Evolutionary conservation across 2,888 invertebrate species (phyloP).

Genomic region (Drosophila vallismaia): DNA sequence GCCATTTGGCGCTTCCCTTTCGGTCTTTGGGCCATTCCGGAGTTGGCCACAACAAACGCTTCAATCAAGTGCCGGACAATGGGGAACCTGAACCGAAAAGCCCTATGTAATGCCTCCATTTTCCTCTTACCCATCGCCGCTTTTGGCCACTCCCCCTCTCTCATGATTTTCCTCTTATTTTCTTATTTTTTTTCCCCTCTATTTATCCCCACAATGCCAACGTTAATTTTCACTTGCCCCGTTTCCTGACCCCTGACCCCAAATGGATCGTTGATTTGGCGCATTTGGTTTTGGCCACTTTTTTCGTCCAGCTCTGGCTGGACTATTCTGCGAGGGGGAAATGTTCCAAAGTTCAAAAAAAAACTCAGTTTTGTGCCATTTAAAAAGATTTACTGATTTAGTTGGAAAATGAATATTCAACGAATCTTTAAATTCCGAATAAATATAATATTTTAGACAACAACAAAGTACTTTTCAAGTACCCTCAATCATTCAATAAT

Average conservation of each 20-base stretch:
- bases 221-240: constrained; percentile 32
- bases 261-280: constrained; percentile 30
- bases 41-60: constrained; percentile 33
- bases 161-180: neutral
- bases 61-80: constrained; percentile 32
- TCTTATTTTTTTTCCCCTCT: neutral
- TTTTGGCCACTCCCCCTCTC: too few relatives aligned
- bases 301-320: too few relatives aligned
- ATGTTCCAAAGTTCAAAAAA: neutral
- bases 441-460: neutral
- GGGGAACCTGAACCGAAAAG: constrained; percentile 21
- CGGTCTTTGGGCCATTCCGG: constrained; percentile 10
- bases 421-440: too few relatives aligned
- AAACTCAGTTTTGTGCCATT: neutral
- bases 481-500: constrained; percentile 26
- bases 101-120: neutral
- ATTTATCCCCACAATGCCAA: constrained; percentile 28
- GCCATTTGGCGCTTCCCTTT: constrained; percentile 5
- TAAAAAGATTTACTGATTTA: neutral
- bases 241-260: constrained; percentile 13
- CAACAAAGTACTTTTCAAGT: constrained; percentile 8
- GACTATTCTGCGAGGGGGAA: too few relatives aligned
- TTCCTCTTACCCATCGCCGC: too few relatives aligned
- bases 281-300: neutral
- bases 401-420: neutral